Conservation (phyloP, 2,113 vertebrate species). For the Xenopus laevis region DNA sequence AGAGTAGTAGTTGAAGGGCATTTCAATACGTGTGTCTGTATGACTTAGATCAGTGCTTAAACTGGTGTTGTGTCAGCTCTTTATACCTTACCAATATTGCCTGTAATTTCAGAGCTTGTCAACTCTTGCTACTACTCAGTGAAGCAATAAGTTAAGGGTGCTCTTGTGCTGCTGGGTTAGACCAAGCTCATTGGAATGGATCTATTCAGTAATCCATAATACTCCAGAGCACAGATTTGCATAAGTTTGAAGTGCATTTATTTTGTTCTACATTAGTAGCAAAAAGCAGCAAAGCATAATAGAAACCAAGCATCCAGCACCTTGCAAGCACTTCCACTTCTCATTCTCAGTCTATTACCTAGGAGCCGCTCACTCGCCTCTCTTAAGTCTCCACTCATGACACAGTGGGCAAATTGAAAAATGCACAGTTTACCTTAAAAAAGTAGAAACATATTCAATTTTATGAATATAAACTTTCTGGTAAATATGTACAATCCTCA, state of each 20-base stretch:
- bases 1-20: too few relatives aligned
- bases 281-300: constrained; percentile 44
- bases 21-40: too few relatives aligned
- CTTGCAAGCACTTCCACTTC: background rate
- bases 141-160: too few relatives aligned
- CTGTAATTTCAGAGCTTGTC: too few relatives aligned
- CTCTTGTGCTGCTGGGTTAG: too few relatives aligned
- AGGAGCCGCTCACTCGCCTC: background rate
- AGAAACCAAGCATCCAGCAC: constrained; percentile 32
- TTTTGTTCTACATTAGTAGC: constrained; percentile 32
- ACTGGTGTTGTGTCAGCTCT: too few relatives aligned
- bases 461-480: constrained; percentile 84
- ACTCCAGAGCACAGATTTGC: constrained; percentile 4
- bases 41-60: too few relatives aligned
- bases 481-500: constrained; percentile 80
- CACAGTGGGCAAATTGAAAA: constrained; percentile 73
- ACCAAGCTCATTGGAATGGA: too few relatives aligned
- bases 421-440: constrained; percentile 82
- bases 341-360: background rate
- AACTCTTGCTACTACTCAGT: too few relatives aligned
- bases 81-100: too few relatives aligned
- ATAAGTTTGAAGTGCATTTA: constrained; percentile 37
- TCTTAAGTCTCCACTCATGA: constrained; percentile 49
- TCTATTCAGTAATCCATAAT: background rate
- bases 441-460: constrained; percentile 83